These are phyloP conservation scores for Champsocephalus gunnari DNA, from an alignment of 2,797 vertebrate genomes.

Conservation along the genomic window DNA sequence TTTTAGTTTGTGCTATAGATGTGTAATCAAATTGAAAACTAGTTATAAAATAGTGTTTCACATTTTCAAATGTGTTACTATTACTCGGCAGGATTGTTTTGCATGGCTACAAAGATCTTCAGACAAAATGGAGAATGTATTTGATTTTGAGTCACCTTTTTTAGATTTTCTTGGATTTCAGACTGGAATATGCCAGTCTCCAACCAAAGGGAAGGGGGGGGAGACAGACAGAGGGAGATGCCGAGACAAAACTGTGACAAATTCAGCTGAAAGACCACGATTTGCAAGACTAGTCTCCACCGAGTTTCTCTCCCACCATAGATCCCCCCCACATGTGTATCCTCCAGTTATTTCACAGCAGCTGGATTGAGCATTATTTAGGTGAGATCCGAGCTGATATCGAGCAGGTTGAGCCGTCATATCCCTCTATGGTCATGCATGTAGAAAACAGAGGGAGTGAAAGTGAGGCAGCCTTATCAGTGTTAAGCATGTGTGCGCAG, in stretches of 20 bases:
- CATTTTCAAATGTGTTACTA: slow-evolving; percentile 7
- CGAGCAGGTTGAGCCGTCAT: slow-evolving; percentile 53
- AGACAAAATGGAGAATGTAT: slow-evolving; percentile 10
- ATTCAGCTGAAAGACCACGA: slow-evolving; percentile 26
- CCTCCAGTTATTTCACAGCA: slow-evolving; percentile 10
- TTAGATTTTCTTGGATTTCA: slow-evolving; percentile 51
- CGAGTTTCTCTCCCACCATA: not conserved
- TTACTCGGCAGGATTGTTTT: slow-evolving; percentile 29
- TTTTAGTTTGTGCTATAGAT: not conserved
- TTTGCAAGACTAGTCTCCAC: slow-evolving; percentile 1
- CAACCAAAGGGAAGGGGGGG: not conserved
- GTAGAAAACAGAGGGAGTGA: slow-evolving; percentile 46
- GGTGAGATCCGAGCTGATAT: slow-evolving; percentile 47
- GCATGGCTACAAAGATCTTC: slow-evolving; percentile 12
- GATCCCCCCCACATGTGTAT: slow-evolving; percentile 25
- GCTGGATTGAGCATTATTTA: slow-evolving; percentile 15
- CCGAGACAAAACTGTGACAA: slow-evolving; percentile 46
- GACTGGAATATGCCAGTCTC: slow-evolving; percentile 37
- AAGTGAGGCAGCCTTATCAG: slow-evolving; percentile 57
- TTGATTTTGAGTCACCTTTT: slow-evolving; percentile 12
- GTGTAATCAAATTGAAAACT: not conserved
- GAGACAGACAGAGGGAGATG: slow-evolving; percentile 26
- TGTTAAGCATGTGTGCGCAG: slow-evolving; percentile 67
- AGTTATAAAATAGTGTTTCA: not conserved
- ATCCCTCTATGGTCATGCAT: slow-evolving; percentile 60